Percentiles rank a stretch among this genome's conserved stretches.
These are phyloP conservation scores for Thamnophis elegans DNA, from an alignment of 2,797 vertebrate species.

Conservation along the genomic window DNA sequence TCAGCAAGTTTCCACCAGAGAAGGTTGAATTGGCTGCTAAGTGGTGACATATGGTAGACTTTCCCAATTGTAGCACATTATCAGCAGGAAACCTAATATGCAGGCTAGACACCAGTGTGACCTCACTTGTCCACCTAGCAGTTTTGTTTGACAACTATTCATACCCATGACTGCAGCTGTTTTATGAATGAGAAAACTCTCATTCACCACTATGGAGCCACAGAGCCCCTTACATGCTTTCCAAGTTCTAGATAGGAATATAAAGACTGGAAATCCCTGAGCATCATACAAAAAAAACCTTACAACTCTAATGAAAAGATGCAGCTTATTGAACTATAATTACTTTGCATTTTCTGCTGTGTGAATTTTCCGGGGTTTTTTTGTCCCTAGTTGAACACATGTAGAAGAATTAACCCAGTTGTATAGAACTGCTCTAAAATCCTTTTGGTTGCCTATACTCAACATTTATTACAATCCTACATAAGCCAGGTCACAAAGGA, in stretches of 20 bases:
- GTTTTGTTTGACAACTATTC: not conserved
- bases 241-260: not conserved
- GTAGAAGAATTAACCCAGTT: not conserved
- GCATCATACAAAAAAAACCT: not conserved
- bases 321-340: not conserved
- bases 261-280: not conserved
- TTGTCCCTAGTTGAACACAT: not conserved
- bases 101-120: not conserved
- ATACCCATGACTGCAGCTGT: not conserved
- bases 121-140: not conserved
- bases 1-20: not conserved
- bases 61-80: not conserved
- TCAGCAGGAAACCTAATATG: not conserved
- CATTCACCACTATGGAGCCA: not conserved
- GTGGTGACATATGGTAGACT: not conserved
- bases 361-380: not conserved
- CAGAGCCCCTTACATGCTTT: not conserved
- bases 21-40: not conserved
- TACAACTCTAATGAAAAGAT: not conserved
- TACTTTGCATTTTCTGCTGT: not conserved
- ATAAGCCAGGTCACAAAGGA: not conserved
- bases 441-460: not conserved
- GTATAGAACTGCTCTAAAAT: not conserved
- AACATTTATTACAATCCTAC: not conserved
- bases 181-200: not conserved